Evolutionary conservation across 2,113 vertebrate genomes (phyloP).

Genomic region (Corythornis madagascariensis): DNA sequence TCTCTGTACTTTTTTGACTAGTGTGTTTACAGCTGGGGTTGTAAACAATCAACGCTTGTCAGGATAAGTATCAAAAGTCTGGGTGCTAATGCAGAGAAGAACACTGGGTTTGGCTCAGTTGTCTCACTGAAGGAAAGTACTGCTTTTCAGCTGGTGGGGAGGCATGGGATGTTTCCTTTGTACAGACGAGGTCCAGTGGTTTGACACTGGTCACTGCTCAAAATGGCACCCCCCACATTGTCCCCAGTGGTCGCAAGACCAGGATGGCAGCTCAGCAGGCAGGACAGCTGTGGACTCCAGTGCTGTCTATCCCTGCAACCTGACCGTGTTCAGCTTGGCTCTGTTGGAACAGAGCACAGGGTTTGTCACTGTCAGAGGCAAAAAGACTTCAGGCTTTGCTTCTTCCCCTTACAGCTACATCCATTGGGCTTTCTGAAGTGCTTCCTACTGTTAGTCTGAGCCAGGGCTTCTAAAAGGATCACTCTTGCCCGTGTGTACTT

Average conservation of each 20-base stretch:
- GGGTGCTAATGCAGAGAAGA: not conserved
- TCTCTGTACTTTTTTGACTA: not conserved
- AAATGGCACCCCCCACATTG: not conserved
- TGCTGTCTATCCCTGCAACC: not conserved
- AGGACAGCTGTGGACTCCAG: not conserved
- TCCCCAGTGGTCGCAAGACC: fast-evolving
- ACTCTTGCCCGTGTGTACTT: not conserved
- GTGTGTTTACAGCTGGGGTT: not conserved
- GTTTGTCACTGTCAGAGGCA: not conserved
- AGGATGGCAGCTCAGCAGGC: not conserved
- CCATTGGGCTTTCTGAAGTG: not conserved
- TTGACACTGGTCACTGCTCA: too few species aligned
- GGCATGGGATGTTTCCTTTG: not conserved
- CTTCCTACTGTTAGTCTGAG: not conserved
- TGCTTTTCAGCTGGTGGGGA: not conserved
- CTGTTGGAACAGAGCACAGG: fast-evolving
- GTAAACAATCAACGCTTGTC: not conserved
- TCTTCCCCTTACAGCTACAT: not conserved
- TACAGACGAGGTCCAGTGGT: too few species aligned
- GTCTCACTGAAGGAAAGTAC: not conserved
- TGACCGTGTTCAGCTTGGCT: not conserved
- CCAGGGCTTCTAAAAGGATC: not conserved
- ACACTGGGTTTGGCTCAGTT: not conserved
- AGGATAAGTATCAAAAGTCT: not conserved
- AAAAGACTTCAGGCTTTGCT: not conserved